Base-by-base conservation (phyloP, 1,140 invertebrate species). In the Helicoverpa armigera region DNA sequence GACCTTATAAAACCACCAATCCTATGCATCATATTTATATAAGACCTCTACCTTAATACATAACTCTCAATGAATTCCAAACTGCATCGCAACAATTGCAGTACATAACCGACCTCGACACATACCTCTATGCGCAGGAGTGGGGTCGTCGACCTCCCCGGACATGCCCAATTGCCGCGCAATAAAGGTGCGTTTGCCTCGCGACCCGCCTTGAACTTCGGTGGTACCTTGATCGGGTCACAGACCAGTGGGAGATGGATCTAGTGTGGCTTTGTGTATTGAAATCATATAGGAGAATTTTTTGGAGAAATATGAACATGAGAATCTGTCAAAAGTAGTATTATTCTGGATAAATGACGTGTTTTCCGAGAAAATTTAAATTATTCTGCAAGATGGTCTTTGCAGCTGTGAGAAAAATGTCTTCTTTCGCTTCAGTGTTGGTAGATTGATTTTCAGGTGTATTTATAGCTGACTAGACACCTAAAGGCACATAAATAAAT, bases 151-250 rank as follows among this genome's bases (percentile, higher is more conserved):
- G 89, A 90, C 87, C 91, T 78, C 77, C 35, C 73, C 85, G 91
- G 91, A 92, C 88, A 85, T 83, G 72, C 80, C 85, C 91, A 92
- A 92, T 92, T 92, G 91, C 70, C 80, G 54, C 53, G 73, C 89
- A 92, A 92, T 92, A 90, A 90, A 92, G 91, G 90, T 92, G 90
- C 91, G 89, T 91, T 92, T 91, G 90, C 89, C 89, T 92, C 89
- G 84, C 84, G 86, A 86, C 86, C 86, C 82, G 91, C 91, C 91
- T 92, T 92, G 91, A 92, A 92, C 91, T 91, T 91, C 83, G 78
- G 80, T 67, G 48, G 75, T 77, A 77, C 75, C 75, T 77, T 77
- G 61, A 77, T 67, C 48, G 43, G 29, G 35, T 43, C 35, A 43
- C 35, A 16, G 9, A n/a, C 10, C 18, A 7, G 16, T 23, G 67